Evolutionary conservation across 2,797 vertebrate species (phyloP).

Genomic region (Simalia tracyae): DNA sequence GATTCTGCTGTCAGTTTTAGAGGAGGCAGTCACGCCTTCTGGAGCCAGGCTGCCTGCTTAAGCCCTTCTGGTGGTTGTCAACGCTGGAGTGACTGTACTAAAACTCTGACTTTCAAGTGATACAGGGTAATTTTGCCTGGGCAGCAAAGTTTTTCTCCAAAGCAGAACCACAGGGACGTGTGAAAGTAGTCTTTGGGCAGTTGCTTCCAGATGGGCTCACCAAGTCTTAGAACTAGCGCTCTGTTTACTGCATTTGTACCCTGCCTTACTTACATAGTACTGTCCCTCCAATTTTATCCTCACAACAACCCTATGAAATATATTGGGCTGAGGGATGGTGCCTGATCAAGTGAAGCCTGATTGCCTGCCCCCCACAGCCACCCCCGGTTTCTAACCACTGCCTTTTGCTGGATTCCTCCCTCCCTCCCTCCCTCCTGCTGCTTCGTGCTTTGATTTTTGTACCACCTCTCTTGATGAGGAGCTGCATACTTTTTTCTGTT

Average conservation of each 20-base stretch:
- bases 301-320: background rate
- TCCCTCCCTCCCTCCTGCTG: background rate
- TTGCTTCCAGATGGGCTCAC: background rate
- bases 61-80: background rate
- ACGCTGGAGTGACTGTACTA: background rate
- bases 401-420: background rate
- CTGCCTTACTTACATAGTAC: background rate
- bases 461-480: background rate
- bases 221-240: background rate
- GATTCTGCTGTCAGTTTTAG: constrained; percentile 12
- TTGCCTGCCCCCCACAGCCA: too few species aligned
- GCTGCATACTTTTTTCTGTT: background rate
- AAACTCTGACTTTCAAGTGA: background rate
- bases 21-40: background rate
- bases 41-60: background rate
- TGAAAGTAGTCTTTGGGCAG: background rate
- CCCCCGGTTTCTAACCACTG: background rate
- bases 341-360: background rate
- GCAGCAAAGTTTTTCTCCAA: background rate
- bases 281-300: background rate
- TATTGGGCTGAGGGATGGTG: background rate
- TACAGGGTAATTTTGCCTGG: background rate
- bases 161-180: background rate
- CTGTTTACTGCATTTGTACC: background rate
- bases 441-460: background rate